phyloP scores from a whole-genome alignment of 2,113 vertebrate species.

The Odocoileus virginianus region DNA sequence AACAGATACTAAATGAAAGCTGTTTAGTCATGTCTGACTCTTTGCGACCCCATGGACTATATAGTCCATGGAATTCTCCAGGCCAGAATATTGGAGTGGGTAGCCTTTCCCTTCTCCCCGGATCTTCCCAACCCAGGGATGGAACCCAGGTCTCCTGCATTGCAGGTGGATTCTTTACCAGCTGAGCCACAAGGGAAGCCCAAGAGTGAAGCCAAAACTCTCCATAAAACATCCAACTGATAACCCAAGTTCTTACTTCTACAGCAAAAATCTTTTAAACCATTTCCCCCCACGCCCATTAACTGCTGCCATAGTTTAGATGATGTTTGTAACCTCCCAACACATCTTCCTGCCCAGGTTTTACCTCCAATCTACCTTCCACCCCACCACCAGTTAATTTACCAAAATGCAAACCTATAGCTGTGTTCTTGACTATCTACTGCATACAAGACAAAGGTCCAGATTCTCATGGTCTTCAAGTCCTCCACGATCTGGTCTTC shows the following conservation, averaged over 20 bases:
- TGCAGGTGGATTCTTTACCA: background rate
- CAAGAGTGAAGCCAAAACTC: background rate
- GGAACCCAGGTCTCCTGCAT: rapidly evolving
- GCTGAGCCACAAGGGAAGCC: background rate
- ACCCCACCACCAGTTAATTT: background rate
- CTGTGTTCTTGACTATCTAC: background rate
- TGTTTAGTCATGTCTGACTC: background rate
- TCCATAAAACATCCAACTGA: background rate
- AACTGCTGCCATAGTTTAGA: background rate
- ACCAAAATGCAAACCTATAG: background rate
- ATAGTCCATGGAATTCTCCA: background rate
- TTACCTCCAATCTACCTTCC: background rate
- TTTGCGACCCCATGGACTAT: background rate
- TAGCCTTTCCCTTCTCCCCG: background rate
- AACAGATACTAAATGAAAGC: background rate
- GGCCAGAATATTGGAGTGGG: background rate
- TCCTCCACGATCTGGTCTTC: background rate
- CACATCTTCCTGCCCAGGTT: background rate
- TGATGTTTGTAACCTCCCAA: background rate
- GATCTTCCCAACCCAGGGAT: background rate
- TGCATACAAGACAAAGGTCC: background rate
- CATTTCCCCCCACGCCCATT: background rate
- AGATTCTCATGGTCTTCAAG: background rate
- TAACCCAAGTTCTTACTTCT: background rate
- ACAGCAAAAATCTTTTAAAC: background rate